Evolutionary conservation across 2,888 invertebrate genomes (phyloP).

Genomic region (Apotomis capreana): DNA sequence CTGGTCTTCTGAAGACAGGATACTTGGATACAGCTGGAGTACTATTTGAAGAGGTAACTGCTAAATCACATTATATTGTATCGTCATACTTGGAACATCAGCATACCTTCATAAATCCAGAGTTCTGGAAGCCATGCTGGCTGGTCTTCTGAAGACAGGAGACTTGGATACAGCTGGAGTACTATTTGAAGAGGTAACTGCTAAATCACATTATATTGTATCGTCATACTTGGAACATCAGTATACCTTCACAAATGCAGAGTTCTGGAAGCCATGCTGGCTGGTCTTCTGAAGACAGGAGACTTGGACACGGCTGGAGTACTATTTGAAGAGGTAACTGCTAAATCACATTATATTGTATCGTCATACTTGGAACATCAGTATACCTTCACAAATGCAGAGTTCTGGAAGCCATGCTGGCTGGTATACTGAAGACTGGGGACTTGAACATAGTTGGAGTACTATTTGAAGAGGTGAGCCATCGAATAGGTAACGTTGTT

Average conservation of each 20-base stretch:
- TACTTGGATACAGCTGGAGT: conserved; percentile 46
- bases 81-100: no score
- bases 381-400: conserved; percentile 51
- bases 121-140: conserved; percentile 87
- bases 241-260: no score
- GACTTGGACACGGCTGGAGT: conserved; percentile 46
- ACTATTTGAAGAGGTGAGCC: conserved; percentile 63
- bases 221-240: no score
- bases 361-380: no score
- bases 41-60: conserved; percentile 63
- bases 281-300: conserved; percentile 84
- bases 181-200: conserved; percentile 63
- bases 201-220: not conserved
- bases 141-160: conserved; percentile 84
- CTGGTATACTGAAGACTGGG: conserved; percentile 84
- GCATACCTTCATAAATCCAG: no score
- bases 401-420: conserved; percentile 86
- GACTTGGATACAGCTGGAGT: conserved; percentile 46
- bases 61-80: not conserved
- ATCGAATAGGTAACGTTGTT: no score
- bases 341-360: not conserved
- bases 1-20: conserved; percentile 84
- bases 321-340: conserved; percentile 63
- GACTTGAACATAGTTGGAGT: conserved; percentile 46
- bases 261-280: conserved; percentile 80